Base-by-base conservation (phyloP, 2,113 vertebrate genomes). In the Cyrtonyx montezumae region DNA sequence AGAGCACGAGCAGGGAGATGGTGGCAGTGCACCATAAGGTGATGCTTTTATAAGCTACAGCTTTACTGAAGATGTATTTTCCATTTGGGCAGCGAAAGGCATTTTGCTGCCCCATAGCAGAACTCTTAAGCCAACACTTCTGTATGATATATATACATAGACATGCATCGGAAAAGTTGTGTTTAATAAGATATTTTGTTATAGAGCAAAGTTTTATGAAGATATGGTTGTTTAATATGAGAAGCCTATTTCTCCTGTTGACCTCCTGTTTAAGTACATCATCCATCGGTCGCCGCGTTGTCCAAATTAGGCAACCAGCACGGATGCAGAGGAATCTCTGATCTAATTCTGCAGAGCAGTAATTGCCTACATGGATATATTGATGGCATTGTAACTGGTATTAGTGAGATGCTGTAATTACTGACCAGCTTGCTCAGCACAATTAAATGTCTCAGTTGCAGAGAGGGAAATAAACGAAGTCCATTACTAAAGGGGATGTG, bases 161-260 rank as follows among this genome's bases (percentile, higher is more conserved):
- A 42, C 95, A 93, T 42, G 83, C 77, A 82, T 95, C 96, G 93
- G 94, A 95, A 77, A 96, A 97, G 94, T 95, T 93, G 97, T 97
- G 97, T 94, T 97, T 96, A 97, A 97, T 97, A 95, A 96, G 97
- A 96, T 98, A 98, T 98, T 98, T 98, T 98, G 97, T 97, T 98
- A 98, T 97, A 97, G 97, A 96, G 79, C 87, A 97, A 96, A 98
- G 95, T 97, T 98, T 97, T 98, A 98, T 97, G 98, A 97, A 97
- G 94, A 97, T 92, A 97, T 89, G 93, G 84, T 96, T 95, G 96
- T 97, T 97, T 98, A 97, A 96, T 97, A 62, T 96, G 96, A 97
- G 95, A 97, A 94, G 75, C 96, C 91, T 95, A 88, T 97, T 95
- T 91, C 93, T 96, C 93, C 92, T 56, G 46, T 90, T 82, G 88